A percentile compares a stretch with the other conserved stretches of the same genome.
phyloP scores from a whole-genome alignment of 2,113 vertebrate genomes.

The Nipponia nippon region DNA sequence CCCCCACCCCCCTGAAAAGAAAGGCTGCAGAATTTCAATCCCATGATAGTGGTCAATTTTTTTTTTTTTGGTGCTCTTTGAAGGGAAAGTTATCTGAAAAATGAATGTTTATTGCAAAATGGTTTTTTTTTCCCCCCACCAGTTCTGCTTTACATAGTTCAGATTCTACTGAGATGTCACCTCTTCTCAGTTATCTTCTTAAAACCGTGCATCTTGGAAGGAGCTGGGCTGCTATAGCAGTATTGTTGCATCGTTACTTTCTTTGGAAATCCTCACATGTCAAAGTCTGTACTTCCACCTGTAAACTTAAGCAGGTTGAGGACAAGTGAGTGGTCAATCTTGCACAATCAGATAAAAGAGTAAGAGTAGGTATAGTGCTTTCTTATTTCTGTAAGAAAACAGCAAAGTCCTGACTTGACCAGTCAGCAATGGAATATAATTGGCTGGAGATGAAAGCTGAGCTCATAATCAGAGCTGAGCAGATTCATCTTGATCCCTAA shows the following conservation, averaged over 20 bases:
- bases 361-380: background rate
- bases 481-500: background rate
- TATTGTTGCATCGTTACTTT: background rate
- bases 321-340: background rate
- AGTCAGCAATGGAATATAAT: background rate
- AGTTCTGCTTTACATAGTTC: background rate
- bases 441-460: background rate
- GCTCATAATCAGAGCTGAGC: background rate
- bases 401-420: background rate
- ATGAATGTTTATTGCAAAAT: background rate
- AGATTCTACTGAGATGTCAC: background rate
- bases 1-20: background rate
- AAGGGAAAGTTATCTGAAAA: background rate
- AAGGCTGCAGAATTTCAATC: background rate
- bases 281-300: background rate
- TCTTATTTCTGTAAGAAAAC: background rate
- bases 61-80: background rate
- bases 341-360: background rate
- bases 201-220: background rate
- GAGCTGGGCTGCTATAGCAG: background rate
- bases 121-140: background rate
- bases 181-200: background rate
- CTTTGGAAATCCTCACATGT: background rate
- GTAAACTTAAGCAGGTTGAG: background rate
- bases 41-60: accelerated